phyloP scores from a whole-genome alignment of 2,888 invertebrate species.

The Cryptophagus acutangulus region DNA sequence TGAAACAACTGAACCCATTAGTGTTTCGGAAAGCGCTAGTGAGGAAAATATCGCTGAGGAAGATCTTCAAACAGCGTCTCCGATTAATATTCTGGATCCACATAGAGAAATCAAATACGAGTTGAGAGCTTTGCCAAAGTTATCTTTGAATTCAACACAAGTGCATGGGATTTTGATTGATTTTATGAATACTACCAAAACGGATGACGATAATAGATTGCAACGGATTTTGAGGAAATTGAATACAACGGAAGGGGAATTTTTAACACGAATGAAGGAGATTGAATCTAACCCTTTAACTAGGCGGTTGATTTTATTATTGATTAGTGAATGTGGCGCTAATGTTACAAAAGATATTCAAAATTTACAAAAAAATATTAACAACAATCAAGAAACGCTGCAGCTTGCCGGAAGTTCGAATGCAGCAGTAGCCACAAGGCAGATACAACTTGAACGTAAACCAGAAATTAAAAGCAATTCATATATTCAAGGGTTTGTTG shows the following conservation, averaged over 20 bases:
- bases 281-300: slow-evolving; percentile 73
- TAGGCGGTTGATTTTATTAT: slow-evolving; percentile 64
- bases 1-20: slow-evolving; percentile 32
- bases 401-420: slow-evolving; percentile 5
- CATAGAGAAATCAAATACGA: slow-evolving; percentile 43
- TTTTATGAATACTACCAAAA: slow-evolving; percentile 58
- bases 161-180: slow-evolving; percentile 43
- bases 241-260: slow-evolving; percentile 68
- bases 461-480: slow-evolving; percentile 12
- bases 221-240: slow-evolving; percentile 72
- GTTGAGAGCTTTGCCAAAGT: slow-evolving; percentile 45
- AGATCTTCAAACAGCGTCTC: slow-evolving; percentile 11
- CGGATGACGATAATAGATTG: slow-evolving; percentile 63
- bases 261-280: slow-evolving; percentile 77
- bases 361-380: slow-evolving; percentile 1
- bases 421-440: not conserved
- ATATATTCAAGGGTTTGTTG: slow-evolving; percentile 25
- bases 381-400: slow-evolving; percentile 5
- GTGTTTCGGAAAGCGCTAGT: slow-evolving; percentile 20
- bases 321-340: slow-evolving; percentile 72
- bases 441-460: not conserved
- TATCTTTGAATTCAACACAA: slow-evolving; percentile 40
- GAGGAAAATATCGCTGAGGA: slow-evolving; percentile 17
- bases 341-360: slow-evolving; percentile 43
- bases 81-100: slow-evolving; percentile 15